Evolutionary conservation across 2,888 invertebrate genomes (phyloP), one percentile per base, ranked within the genome.

Genomic region (Schizaphis graminum): DNA sequence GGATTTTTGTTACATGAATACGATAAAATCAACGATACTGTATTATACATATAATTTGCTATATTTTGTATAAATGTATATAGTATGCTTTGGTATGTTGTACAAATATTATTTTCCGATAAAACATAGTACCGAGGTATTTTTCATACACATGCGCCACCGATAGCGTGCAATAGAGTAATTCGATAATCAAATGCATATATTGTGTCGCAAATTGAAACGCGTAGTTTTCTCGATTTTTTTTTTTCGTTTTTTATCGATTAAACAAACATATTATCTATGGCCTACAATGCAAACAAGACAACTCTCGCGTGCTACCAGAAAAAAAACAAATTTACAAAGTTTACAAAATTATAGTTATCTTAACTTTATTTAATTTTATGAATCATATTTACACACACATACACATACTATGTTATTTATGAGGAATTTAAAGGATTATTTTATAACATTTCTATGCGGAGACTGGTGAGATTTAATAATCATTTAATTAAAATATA

Each of bases 121-220:
- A n/a, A 67, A 67, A n/a, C 67, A 67, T 67, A n/a, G n/a, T n/a
- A 57, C 5, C 4, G 35, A 77, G 77, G 10, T 41, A 85, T 44
- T 85, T 85, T 53, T 5, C 56, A 56, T 56, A 89, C 88, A 53
- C 44, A 44, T 10, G 85, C 85, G 85, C 85, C 26, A 26, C 47
- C 49, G 28, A 89, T 89, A 61, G 61, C 89, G 41, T 89, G 57
- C 61, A 89, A 47, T 57, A 57, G 3, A 44, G 44, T 61, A 89
- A 89, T 44, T 89, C 89, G 61, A 89, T 89, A 89, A 89, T 44
- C 41, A 61, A 61, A 89, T 61, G 28, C 44, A 47, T 44, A 53
- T 87, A 89, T 61, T 61, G 61, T 61, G 4, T 89, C 16, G 10
- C n/a, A 89, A 89, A 89, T 61, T 47, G 8, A n/a, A 89, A 61